Base-by-base conservation (phyloP, 2,113 vertebrate species). In the Ardeotis arabs region DNA sequence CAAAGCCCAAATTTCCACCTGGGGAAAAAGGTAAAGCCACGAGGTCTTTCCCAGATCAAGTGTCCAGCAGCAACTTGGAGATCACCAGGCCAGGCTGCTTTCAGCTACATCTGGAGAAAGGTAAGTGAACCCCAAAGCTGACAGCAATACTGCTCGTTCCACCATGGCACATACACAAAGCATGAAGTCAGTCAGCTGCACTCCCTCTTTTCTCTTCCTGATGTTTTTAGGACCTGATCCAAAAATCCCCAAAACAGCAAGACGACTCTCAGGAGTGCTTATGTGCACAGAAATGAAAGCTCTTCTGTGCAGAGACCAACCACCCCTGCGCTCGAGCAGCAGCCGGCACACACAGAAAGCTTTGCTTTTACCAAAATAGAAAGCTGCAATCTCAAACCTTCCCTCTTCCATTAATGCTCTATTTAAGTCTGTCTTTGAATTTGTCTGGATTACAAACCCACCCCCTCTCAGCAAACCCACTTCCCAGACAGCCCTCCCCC, bases 361-460 rank as follows among this genome's bases (percentile, higher is more conserved):
- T 55, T 28, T 5, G 17, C 23, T 75, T 53, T 33, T 33, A 10
- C 68, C 60, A 70, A 67, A 75, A 73, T 21, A 74, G 45, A 79
- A 74, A 95, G 64, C 74, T 92, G 75, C 70, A 66, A 4, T 45
- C 72, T 92, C 37, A 80, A 63, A 35, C 31, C 60, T 75, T 44
- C 47, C 60, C 58, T 79, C 53, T 85, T 62, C 60, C 52, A 59
- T 91, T 78, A 87, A 78, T 11, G 29, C 29, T 92, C 53, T 92
- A 74, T 83, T 95, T 90, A 91, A 84, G 4, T 64, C 41, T 44
- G 35, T 6, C 21, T 84, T 83, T 70, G 86, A 87, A 70, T 90
- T 49, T 41, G 47, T 80, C 72, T 89, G 63, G 52, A 83, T 78
- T 68, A 92, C 59, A 92, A 84, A 76, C 45, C 25, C 64, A 60